Evolutionary conservation across 1,140 invertebrate genomes (phyloP), one percentile per base, ranked within the genome.

Genomic region (Tribolium madens): DNA sequence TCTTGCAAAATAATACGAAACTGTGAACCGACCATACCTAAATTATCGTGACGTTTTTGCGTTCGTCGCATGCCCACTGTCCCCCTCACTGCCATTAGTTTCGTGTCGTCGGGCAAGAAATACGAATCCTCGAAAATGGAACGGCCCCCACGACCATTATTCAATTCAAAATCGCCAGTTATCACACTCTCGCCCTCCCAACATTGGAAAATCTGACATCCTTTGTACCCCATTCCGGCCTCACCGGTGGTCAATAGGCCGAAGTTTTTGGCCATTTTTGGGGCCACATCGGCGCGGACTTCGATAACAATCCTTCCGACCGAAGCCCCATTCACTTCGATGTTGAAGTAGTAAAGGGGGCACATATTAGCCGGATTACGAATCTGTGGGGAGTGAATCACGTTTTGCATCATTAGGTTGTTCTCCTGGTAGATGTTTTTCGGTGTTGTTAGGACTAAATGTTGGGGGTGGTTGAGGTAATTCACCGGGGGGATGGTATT

Each of bases 211-310:
- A 95, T 91, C 64, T 90, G 87, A 84, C 93, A 95, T 9, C 93
- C 93, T 76, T 92, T 93, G 82, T 94, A 95, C 18, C 93, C 92
- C 71, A 93, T 89, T 7, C 94, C 94, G 14, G 91, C 88, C 80
- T 95, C 94, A 1, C 95, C 94, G 0, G 92, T 94, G 7, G 93
- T 91, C 1, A 98, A 86, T 0, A 92, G 89, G 75, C 91, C 90
- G 86, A 97, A 98, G 86, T 98, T 98, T 84, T 95, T 94, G 15
- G 94, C 92, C 90, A 97, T 98, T 83, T 93, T 95, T 2, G 96
- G 96, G 1, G 95, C 95, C 3, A 92, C 91, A 85, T 97, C 94
- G 4, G 91, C 91, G 78, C 94, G 90, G 5, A 96, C 91, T 87
- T 97, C 94, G 78, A 96, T 93, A 2, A 96, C 90, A 64, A 96